A percentile compares a stretch with the other conserved stretches of the same genome.
phyloP scores from a whole-genome alignment of 2,113 vertebrate genomes.

The Motacilla alba region DNA sequence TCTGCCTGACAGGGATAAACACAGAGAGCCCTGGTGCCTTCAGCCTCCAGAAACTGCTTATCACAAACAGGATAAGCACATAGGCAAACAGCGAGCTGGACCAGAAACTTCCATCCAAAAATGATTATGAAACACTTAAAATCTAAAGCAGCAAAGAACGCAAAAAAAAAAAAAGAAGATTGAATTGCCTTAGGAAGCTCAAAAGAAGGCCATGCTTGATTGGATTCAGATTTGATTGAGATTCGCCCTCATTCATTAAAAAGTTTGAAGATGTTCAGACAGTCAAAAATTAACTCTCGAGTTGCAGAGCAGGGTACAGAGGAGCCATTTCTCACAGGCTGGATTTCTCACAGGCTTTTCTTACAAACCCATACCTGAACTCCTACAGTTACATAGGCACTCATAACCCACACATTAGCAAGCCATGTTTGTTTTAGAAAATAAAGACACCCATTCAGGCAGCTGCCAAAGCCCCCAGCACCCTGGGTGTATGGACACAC shows the following conservation, averaged over 20 bases:
- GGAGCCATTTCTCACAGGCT: background rate
- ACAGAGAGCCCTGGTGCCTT: background rate
- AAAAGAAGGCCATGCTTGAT: background rate
- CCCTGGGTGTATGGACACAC: rapidly evolving
- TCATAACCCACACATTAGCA: background rate
- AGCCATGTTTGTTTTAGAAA: background rate
- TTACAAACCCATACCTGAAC: background rate
- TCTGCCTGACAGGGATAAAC: background rate
- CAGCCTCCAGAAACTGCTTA: background rate
- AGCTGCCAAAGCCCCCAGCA: background rate
- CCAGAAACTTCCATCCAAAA: background rate
- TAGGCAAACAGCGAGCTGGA: background rate
- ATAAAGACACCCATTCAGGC: background rate
- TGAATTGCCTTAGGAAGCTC: background rate
- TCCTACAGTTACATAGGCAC: background rate
- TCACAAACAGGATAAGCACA: background rate
- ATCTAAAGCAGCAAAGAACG: background rate
- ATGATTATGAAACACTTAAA: background rate
- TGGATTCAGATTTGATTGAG: background rate
- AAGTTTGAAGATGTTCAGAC: background rate
- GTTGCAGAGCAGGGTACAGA: background rate
- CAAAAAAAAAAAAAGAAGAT: background rate
- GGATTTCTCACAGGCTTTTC: background rate
- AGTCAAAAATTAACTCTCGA: background rate
- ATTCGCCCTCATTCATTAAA: background rate